Percentiles rank a stretch among this genome's conserved stretches.
Evolutionary conservation across 2,888 invertebrate genomes (phyloP).

Genomic region (Malthinus seriepunctatus): DNA sequence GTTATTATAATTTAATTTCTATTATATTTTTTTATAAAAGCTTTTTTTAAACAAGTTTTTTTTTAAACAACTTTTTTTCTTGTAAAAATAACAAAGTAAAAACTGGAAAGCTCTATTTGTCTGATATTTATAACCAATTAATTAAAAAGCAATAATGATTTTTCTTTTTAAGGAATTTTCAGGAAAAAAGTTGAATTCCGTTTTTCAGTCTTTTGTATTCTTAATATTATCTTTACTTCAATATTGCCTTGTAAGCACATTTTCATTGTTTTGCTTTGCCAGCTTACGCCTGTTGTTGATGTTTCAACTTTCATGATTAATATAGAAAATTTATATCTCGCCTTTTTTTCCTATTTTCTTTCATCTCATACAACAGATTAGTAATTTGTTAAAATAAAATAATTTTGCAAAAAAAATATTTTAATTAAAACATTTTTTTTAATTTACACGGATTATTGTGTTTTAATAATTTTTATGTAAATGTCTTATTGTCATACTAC

Average conservation of each 20-base stretch:
- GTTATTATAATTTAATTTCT: too few species aligned
- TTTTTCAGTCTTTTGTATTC: constrained; percentile 2
- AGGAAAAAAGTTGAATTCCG: neutral
- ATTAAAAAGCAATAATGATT: constrained; percentile 6
- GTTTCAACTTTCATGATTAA: constrained; percentile 23
- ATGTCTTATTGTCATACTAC: too few species aligned
- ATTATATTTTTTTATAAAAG: too few species aligned
- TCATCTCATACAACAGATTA: too few species aligned
- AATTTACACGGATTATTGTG: too few species aligned
- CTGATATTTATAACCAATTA: constrained; percentile 3
- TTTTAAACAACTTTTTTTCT: too few species aligned
- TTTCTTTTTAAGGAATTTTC: constrained; percentile 1
- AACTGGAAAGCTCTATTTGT: neutral
- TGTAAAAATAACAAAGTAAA: too few species aligned
- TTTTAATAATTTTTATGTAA: too few species aligned
- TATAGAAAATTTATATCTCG: constrained; percentile 16
- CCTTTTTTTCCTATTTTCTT: neutral
- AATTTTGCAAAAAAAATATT: too few species aligned
- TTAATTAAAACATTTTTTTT: too few species aligned
- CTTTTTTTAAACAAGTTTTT: too few species aligned
- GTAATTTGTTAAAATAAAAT: too few species aligned
- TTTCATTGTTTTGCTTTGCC: constrained; percentile 18
- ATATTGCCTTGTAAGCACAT: constrained; percentile 21
- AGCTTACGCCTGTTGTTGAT: constrained; percentile 21
- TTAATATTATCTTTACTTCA: constrained; percentile 15